These are phyloP conservation scores for Bovichtus variegatus DNA, from an alignment of 2,797 vertebrate species.

Conservation along the genomic window DNA sequence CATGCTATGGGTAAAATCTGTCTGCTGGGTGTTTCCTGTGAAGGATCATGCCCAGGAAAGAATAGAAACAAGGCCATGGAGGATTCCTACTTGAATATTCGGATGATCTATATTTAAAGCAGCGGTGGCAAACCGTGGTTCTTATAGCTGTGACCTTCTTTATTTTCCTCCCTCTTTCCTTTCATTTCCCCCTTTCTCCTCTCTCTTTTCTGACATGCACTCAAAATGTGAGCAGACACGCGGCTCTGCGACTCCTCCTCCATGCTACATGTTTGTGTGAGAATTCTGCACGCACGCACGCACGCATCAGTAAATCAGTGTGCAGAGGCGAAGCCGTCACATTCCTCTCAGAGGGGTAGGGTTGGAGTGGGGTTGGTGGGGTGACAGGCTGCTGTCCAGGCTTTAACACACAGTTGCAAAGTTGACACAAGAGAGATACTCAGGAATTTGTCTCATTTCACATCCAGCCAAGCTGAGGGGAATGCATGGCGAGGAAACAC, in stretches of 20 bases:
- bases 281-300: conserved; percentile 9
- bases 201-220: conserved; percentile 1
- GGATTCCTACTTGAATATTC: too few relatives aligned
- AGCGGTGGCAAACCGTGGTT: too few relatives aligned
- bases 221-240: background rate
- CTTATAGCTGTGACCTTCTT: background rate
- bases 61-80: too few relatives aligned
- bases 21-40: too few relatives aligned
- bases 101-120: too few relatives aligned
- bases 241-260: background rate
- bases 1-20: too few relatives aligned
- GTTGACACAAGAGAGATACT: conserved; percentile 67
- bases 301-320: conserved; percentile 22
- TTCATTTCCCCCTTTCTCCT: background rate
- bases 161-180: conserved; percentile 5
- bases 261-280: conserved; percentile 8
- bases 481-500: conserved; percentile 28
- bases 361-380: conserved; percentile 7
- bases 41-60: too few relatives aligned
- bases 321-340: conserved; percentile 30
- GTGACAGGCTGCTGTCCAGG: conserved; percentile 32
- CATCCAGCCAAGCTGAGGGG: conserved; percentile 36
- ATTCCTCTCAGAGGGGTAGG: conserved; percentile 51
- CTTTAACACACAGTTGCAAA: conserved; percentile 57
- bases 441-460: conserved; percentile 64